Conservation (phyloP, 2,797 vertebrate genomes). For the Silurus aristotelis region DNA sequence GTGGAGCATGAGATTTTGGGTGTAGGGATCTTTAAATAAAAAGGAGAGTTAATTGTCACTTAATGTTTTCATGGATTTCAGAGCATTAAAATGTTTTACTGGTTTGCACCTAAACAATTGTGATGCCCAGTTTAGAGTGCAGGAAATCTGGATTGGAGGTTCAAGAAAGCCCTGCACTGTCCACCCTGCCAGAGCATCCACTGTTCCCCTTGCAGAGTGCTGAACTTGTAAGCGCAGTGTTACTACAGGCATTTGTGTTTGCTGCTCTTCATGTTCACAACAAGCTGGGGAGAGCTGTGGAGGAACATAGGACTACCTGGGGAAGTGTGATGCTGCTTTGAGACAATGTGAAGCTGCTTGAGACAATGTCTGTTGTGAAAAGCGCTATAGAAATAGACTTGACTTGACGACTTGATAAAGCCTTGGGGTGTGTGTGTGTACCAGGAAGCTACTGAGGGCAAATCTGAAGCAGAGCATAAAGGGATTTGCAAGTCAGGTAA, state of each 20-base stretch:
- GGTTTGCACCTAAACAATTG: not conserved
- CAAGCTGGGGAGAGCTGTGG: conserved; percentile 70
- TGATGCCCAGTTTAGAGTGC: not conserved
- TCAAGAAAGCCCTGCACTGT: conserved; percentile 53
- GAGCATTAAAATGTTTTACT: not conserved
- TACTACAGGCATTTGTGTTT: conserved; percentile 73
- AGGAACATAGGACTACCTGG: conserved; percentile 74
- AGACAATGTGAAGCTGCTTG: no score
- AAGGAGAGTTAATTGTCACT: not conserved
- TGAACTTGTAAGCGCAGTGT: conserved; percentile 71
- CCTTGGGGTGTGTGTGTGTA: conserved; percentile 67
- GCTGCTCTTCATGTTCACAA: conserved; percentile 72
- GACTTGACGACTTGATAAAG: conserved; percentile 50
- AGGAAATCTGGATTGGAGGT: not conserved
- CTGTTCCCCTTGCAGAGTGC: conserved; percentile 66
- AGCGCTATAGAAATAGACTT: no score
- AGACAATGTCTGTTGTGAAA: no score
- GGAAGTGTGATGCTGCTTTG: conserved; percentile 65
- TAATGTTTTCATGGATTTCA: conserved; percentile 7
- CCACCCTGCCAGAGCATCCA: conserved; percentile 73
- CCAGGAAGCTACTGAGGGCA: conserved; percentile 53
- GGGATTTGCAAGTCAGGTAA: conserved; percentile 67
- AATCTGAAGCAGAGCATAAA: conserved; percentile 52
- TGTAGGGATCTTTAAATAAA: not conserved
- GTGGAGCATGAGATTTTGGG: not conserved